Evolutionary conservation across 2,888 invertebrate species (phyloP).

Genomic region (Cephus sareptanus): DNA sequence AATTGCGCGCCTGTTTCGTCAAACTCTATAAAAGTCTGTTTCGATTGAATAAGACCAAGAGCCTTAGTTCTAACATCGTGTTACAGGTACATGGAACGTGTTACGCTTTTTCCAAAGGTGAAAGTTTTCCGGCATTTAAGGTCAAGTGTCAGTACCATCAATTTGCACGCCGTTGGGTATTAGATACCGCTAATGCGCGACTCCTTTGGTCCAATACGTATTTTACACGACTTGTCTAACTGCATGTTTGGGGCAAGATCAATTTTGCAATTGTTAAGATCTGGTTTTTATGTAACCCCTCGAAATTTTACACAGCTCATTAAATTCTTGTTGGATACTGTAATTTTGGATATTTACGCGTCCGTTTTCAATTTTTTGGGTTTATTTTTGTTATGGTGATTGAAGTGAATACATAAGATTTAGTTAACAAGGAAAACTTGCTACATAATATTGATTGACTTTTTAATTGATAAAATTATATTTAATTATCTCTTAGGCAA

Average conservation of each 20-base stretch:
- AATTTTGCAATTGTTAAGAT: background rate
- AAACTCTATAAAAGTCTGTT: background rate
- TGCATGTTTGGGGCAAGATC: background rate
- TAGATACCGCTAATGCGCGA: background rate
- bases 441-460: background rate
- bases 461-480: background rate
- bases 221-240: background rate
- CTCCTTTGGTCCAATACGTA: background rate
- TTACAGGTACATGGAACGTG: background rate
- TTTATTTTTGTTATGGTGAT: background rate
- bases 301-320: background rate
- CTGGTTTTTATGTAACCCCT: background rate
- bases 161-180: background rate
- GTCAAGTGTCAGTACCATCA: conserved; percentile 29
- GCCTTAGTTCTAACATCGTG: background rate
- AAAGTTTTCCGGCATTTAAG: conserved; percentile 20
- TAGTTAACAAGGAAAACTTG: background rate
- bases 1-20: background rate
- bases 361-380: background rate
- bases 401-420: background rate
- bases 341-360: background rate
- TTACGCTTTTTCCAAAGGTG: background rate
- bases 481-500: background rate
- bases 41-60: background rate
- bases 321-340: background rate